Base-by-base conservation (phyloP, 2,797 vertebrate species). In the Antrozous pallidus region DNA sequence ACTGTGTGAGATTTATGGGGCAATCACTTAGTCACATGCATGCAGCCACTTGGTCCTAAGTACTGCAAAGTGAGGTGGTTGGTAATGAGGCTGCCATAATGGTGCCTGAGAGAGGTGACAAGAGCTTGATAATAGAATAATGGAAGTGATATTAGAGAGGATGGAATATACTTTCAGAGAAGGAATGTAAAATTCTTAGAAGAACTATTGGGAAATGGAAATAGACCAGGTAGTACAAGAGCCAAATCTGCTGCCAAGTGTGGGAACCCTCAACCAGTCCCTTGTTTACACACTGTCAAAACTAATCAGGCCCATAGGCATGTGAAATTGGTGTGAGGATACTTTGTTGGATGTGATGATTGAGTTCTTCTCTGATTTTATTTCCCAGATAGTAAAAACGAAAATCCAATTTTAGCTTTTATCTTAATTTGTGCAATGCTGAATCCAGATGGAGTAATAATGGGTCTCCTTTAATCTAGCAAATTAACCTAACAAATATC, bases 351-450 rank as follows among this genome's bases (percentile, higher is more conserved):
- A 97, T 94, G 78, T 93, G 36, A 56, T 77, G 71, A 94, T 95
- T n/a, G 18, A 67, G n/a, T 67, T 91, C 83, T 96, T 95, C 87
- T 97, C 94, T 96, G 94, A 97, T 96, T 95, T 92, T 89, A 49
- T 94, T 93, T 95, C 38, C 14, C n/a, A 8, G 49, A 73, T 26
- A 95, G 73, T 58, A 63, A 88, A 92, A 94, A 90, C 83, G 26
- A 12, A 85, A 75, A 81, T 86, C 12, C 94, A 84, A 78, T 95
- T 85, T 95, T 69, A 93, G 61, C 63, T 92, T 94, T 75, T 71
- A 33, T 20, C 12, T 88, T 95, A 92, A 85, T 96, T 67, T 96
- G 54, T 94, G 28, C 31, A 85, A 33, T 90, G n/a, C 70, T 93
- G 79, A 77, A 88, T 92, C 47, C 71, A 92, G 79, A 73, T 61